Base-by-base conservation (phyloP, 2,113 vertebrate species). In the Sclerurus mexicanus region DNA sequence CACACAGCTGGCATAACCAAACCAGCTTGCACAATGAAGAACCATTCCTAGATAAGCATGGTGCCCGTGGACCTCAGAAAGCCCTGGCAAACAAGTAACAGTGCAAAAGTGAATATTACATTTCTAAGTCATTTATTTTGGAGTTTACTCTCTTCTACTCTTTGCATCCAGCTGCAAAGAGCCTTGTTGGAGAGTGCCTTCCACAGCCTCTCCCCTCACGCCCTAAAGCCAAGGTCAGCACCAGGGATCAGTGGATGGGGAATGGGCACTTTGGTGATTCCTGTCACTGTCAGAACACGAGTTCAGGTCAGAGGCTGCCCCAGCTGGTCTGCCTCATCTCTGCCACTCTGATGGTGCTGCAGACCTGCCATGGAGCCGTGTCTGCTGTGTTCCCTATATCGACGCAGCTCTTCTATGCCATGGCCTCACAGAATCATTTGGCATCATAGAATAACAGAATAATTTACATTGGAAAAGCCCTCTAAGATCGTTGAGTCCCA, bases 201-300 rank as follows among this genome's bases (percentile, higher is more conserved):
- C 17, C 75, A 63, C 3, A 6, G 14, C 44, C 68, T 46, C 58
- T 76, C 68, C 8, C 0, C 0, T 30, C 28, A 10, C 0, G 0
- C 46, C 28, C 53, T 5, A 6, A 87, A 72, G 39, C 21, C 46
- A 84, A n/a, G 31, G 18, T 9, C 46, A 66, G 44, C 6, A 3
- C 5, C 8, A 73, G 21, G 20, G 19, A 33, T 23, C 37, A 40
- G 5, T 1, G 3, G 4, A 14, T 8, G 25, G 22, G 35, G 9
- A 64, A 52, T 16, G 4, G 5, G 13, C 0, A 2, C 35, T 55
- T 53, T 12, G 21, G 40, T 50, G 40, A 46, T n/a, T 67, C 56
- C 22, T 67, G n/a, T 10, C 7, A 0, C 16, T 68, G 46, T 21
- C 67, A 67, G 49, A 59, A 55, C 5, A 12, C 0, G 4, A 62